A percentile compares a stretch with the other conserved stretches of the same genome.
These are phyloP conservation scores for Sphenopsis melanotis DNA, from an alignment of 2,797 vertebrate genomes.

Conservation along the genomic window DNA sequence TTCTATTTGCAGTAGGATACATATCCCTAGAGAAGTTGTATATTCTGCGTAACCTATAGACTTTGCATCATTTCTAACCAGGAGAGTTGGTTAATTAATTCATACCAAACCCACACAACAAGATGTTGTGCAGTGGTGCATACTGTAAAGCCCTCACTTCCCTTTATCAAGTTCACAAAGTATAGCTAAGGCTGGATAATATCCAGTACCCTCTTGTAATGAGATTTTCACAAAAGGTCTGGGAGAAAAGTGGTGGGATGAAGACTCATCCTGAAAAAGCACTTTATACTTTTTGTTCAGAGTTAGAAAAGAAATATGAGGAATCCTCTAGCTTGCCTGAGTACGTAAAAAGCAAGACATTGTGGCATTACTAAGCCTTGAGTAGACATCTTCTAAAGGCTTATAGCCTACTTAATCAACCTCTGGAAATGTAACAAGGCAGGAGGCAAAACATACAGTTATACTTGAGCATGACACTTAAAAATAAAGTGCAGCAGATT, in stretches of 20 bases:
- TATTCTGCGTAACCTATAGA: neutral
- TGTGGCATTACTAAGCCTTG: neutral
- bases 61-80: neutral
- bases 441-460: neutral
- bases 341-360: neutral
- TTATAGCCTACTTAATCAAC: neutral
- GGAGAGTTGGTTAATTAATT: neutral
- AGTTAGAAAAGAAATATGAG: neutral
- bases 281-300: neutral
- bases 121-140: neutral
- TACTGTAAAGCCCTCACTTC: neutral
- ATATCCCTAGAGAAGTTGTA: neutral
- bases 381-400: neutral
- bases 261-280: neutral
- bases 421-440: neutral
- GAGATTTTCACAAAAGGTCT: neutral
- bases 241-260: neutral
- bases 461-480: neutral
- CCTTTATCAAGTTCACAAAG: neutral
- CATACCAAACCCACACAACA: neutral
- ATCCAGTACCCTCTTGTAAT: neutral
- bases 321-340: neutral
- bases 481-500: neutral
- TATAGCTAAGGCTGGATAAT: neutral
- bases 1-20: neutral